A percentile compares a stretch with the other conserved stretches of the same genome.
Evolutionary conservation across 2,888 invertebrate genomes (phyloP).

Genomic region (Lasiommata megera): DNA sequence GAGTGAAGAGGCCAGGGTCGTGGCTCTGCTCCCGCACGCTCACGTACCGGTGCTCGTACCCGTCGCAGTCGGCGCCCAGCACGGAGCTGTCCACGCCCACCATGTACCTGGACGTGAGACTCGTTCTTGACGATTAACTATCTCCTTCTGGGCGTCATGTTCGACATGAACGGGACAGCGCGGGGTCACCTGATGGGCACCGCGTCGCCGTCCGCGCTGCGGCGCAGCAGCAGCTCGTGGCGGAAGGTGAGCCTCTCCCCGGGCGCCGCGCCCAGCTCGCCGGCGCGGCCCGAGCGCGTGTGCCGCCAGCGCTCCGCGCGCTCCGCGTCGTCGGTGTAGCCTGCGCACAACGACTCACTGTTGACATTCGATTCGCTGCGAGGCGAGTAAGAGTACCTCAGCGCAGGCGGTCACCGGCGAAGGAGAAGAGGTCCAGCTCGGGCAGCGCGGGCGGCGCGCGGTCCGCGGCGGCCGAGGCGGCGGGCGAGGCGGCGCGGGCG

Average conservation of each 20-base stretch:
- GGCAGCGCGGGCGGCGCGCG: conserved; percentile 55
- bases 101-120: conserved; percentile 49
- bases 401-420: conserved; percentile 45
- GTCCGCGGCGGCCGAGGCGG: conserved; percentile 38
- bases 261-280: conserved; percentile 52
- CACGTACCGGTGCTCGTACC: conserved; percentile 58
- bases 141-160: too few species aligned
- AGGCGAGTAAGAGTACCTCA: too few species aligned
- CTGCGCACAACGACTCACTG: conserved; percentile 37
- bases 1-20: conserved; percentile 41
- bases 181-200: conserved; percentile 55
- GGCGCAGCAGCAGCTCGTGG: conserved; percentile 56
- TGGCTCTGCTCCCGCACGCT: conserved; percentile 37
- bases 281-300: conserved; percentile 44
- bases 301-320: conserved; percentile 51
- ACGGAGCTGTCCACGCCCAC: conserved; percentile 64
- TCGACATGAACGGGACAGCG: too few species aligned
- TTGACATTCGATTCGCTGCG: too few species aligned
- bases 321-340: conserved; percentile 42
- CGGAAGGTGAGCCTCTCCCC: conserved; percentile 55
- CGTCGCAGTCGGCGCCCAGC: conserved; percentile 57
- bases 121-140: background rate
- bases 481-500: conserved; percentile 38
- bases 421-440: conserved; percentile 49
- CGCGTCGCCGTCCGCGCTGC: conserved; percentile 25